Evolutionary conservation across 2,888 invertebrate genomes (phyloP).

Genomic region (Subacronicta megacephala): DNA sequence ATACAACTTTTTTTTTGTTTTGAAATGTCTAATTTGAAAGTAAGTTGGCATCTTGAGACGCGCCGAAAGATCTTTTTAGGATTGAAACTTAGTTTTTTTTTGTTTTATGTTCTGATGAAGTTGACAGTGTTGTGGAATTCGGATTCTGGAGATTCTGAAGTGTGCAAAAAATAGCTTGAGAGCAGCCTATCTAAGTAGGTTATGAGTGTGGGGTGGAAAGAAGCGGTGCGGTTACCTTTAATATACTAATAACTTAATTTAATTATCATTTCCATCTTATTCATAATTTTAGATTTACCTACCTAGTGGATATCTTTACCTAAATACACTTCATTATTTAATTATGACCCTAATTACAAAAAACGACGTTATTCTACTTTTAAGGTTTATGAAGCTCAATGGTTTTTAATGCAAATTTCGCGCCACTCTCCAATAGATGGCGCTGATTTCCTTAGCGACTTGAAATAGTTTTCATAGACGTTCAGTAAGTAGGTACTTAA

Average conservation of each 20-base stretch:
- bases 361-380: no score
- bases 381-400: not conserved
- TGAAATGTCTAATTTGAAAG: conserved; percentile 82
- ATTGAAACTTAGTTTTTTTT: conserved; percentile 34
- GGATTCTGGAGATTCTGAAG: conserved; percentile 43
- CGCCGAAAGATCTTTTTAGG: conserved; percentile 65
- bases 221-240: conserved; percentile 7
- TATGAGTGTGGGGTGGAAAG: not conserved
- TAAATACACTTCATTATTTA: no score
- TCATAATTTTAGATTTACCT: no score
- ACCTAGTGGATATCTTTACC: no score
- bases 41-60: conserved; percentile 69
- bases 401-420: conserved; percentile 20
- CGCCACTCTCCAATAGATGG: conserved; percentile 79
- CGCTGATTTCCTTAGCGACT: conserved; percentile 46
- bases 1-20: conserved; percentile 77
- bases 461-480: no score
- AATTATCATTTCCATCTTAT: no score
- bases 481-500: no score
- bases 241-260: not conserved
- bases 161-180: conserved; percentile 31
- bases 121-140: conserved; percentile 69
- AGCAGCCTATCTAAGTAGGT: no score
- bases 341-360: no score
- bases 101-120: conserved; percentile 62